A percentile compares a stretch with the other conserved stretches of the same genome.
Evolutionary conservation across 23 tunicate genomes (phyloP).

Genomic region (Trididemnum nubilum): DNA sequence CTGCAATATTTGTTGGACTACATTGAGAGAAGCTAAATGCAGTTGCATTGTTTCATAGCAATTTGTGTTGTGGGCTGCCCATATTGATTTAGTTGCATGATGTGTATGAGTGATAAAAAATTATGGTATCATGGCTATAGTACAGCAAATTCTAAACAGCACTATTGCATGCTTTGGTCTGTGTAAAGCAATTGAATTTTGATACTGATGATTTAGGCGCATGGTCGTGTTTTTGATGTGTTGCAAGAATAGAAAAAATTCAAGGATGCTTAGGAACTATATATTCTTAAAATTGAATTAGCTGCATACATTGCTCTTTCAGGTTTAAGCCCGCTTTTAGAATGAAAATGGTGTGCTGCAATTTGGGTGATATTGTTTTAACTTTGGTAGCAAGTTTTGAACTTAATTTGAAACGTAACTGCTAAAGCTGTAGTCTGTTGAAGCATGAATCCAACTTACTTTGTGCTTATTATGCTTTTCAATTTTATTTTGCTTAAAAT

Average conservation of each 20-base stretch:
- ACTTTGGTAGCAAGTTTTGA: not conserved
- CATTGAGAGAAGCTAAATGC: too few species aligned
- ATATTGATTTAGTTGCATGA: conserved; percentile 17
- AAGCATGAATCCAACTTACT: too few species aligned
- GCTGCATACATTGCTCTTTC: not conserved
- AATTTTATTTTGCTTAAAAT: too few species aligned
- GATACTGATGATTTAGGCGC: conserved; percentile 18
- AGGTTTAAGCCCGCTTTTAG: conserved; percentile 14
- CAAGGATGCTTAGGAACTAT: not conserved
- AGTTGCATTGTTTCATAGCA: too few species aligned
- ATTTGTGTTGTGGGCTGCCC: conserved; percentile 30
- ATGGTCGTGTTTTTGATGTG: conserved; percentile 29
- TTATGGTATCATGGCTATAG: conserved; percentile 9
- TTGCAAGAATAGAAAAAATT: not conserved
- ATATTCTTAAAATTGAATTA: not conserved
- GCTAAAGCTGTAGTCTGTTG: too few species aligned
- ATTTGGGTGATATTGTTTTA: conserved; percentile 16
- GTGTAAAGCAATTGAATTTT: conserved; percentile 20
- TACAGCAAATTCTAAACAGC: conserved; percentile 4
- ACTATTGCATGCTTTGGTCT: conserved; percentile 35
- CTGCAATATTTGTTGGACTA: too few species aligned
- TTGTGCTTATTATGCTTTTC: too few species aligned
- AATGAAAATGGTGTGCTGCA: conserved; percentile 28
- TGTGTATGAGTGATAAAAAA: conserved; percentile 1
- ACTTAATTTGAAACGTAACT: too few species aligned